Evolutionary conservation across 2,888 invertebrate genomes (phyloP).

Genomic region (Oeneis ivallda): DNA sequence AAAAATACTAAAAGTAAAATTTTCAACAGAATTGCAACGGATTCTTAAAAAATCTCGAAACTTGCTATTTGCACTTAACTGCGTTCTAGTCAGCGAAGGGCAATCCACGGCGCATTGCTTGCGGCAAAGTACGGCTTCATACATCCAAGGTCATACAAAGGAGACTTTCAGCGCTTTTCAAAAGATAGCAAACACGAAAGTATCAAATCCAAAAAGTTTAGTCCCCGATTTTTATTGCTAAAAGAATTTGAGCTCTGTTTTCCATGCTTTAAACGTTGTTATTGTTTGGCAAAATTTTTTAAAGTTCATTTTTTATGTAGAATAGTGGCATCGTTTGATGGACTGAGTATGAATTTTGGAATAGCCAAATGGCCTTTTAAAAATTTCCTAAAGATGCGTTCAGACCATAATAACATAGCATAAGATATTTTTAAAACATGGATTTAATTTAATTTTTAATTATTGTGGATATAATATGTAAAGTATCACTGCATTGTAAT

Average conservation of each 20-base stretch:
- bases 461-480: too few relatives aligned
- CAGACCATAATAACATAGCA: too few relatives aligned
- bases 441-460: too few relatives aligned
- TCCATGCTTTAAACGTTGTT: not conserved
- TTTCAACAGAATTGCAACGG: too few relatives aligned
- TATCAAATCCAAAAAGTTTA: slow-evolving; percentile 30
- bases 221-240: not conserved
- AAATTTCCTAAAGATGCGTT: not conserved
- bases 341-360: not conserved
- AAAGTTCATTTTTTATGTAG: not conserved
- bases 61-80: not conserved
- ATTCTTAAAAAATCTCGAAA: not conserved
- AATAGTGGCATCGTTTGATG: not conserved
- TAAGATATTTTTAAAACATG: not conserved
- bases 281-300: not conserved
- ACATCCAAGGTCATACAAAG: slow-evolving; percentile 61
- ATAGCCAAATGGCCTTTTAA: not conserved
- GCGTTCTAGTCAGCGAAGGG: not conserved
- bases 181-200: slow-evolving; percentile 40
- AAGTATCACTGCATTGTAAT: too few relatives aligned
- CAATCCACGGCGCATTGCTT: slow-evolving; percentile 51
- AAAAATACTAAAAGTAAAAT: too few relatives aligned
- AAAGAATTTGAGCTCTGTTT: not conserved
- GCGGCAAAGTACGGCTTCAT: slow-evolving; percentile 46
- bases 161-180: slow-evolving; percentile 56